Percentiles rank a stretch among this genome's conserved stretches.
Evolutionary conservation across 1,140 invertebrate species (phyloP).

Genomic region (Frieseomelitta varia): DNA sequence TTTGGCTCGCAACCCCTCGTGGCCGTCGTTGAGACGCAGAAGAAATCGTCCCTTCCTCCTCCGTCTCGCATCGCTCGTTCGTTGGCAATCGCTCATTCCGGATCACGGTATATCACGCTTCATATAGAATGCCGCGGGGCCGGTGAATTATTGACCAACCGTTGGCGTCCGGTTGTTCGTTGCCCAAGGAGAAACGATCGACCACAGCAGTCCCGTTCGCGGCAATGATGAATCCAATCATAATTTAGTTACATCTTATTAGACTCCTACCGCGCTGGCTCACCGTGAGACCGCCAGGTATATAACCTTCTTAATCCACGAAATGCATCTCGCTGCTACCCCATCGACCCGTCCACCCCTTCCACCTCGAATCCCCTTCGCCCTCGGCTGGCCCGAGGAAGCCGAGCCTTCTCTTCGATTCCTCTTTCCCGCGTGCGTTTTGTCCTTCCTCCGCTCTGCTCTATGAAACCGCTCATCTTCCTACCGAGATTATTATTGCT

Average conservation of each 20-base stretch:
- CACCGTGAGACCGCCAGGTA: constrained; percentile 79
- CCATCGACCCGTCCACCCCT: constrained; percentile 41
- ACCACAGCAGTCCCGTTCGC: constrained; percentile 76
- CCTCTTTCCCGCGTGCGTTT: constrained; percentile 48
- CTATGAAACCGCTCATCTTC: constrained; percentile 51
- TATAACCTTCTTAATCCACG: constrained; percentile 79
- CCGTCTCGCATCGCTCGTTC: constrained; percentile 68
- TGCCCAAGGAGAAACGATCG: constrained; percentile 68
- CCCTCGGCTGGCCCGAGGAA: constrained; percentile 15
- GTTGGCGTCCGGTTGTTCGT: constrained; percentile 44
- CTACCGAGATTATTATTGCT: constrained; percentile 29
- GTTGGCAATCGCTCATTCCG: constrained; percentile 79
- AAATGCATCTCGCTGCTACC: constrained; percentile 75
- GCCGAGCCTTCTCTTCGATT: constrained; percentile 39
- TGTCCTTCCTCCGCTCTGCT: constrained; percentile 41
- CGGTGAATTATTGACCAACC: constrained; percentile 77
- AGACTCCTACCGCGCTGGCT: constrained; percentile 80
- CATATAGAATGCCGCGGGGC: constrained; percentile 73
- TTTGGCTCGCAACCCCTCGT: constrained; percentile 25
- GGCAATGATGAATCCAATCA: constrained; percentile 82
- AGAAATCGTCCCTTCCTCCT: constrained; percentile 42
- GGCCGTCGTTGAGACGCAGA: constrained; percentile 49
- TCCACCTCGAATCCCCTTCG: background rate
- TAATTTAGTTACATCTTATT: constrained; percentile 82
- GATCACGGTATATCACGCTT: constrained; percentile 80